phyloP scores from a whole-genome alignment of 2,888 invertebrate species.

The Sclerodermus sp. region DNA sequence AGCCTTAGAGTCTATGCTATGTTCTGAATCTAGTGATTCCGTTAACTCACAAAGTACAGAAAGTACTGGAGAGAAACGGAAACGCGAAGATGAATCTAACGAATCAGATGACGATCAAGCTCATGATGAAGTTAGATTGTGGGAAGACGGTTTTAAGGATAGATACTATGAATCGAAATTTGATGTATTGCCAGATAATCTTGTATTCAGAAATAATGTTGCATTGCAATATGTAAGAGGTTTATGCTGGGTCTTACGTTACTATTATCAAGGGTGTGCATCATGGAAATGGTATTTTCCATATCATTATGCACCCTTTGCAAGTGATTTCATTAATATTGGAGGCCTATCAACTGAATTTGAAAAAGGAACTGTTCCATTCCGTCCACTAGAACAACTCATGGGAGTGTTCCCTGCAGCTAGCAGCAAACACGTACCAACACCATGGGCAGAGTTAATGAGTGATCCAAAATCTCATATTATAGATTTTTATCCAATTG shows the following conservation, averaged over 20 bases:
- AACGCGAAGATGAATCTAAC: slow-evolving; percentile 55
- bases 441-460: slow-evolving; percentile 93
- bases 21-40: slow-evolving; percentile 39
- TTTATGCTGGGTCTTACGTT: slow-evolving; percentile 96
- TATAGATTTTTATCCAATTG: slow-evolving; percentile 97
- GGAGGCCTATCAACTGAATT: slow-evolving; percentile 84
- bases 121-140: slow-evolving; percentile 86
- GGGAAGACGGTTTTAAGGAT: slow-evolving; percentile 98
- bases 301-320: slow-evolving; percentile 99
- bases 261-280: slow-evolving; percentile 99
- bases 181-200: slow-evolving; percentile 73
- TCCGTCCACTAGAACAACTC: slow-evolving; percentile 95
- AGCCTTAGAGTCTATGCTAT: slow-evolving; percentile 61
- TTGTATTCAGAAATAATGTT: slow-evolving; percentile 84
- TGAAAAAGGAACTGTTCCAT: slow-evolving; percentile 81
- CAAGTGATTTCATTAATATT: slow-evolving; percentile 95
- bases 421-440: slow-evolving; percentile 89
- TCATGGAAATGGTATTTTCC: slow-evolving; percentile 99
- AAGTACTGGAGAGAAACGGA: slow-evolving; percentile 60
- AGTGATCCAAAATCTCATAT: slow-evolving; percentile 87
- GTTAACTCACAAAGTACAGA: slow-evolving; percentile 25
- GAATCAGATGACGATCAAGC: slow-evolving; percentile 74
- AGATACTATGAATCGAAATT: slow-evolving; percentile 96
- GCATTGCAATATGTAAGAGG: slow-evolving; percentile 94
- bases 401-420: slow-evolving; percentile 99